Conservation (phyloP, 2,797 vertebrate species). For the Tinamus major region DNA sequence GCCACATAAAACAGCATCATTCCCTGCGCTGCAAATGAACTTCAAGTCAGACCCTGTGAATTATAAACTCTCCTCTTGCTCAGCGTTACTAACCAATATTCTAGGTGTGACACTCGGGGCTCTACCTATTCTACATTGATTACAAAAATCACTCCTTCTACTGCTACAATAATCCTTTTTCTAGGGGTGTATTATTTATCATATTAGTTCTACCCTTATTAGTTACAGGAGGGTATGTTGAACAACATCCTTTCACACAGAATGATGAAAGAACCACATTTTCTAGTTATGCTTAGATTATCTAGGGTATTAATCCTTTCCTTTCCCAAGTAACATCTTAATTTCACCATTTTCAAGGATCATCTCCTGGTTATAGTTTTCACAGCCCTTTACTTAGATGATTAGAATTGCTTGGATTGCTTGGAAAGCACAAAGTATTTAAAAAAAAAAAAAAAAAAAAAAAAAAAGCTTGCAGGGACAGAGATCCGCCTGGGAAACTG, state of each 20-base stretch:
- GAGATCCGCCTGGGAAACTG: background rate
- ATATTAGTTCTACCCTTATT: slow-evolving; percentile 63
- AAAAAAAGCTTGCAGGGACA: background rate
- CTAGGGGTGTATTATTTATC: slow-evolving; percentile 44
- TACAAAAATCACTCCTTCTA: background rate
- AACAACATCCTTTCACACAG: slow-evolving; percentile 23
- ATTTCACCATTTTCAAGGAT: slow-evolving; percentile 8
- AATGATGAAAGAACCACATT: slow-evolving; percentile 44
- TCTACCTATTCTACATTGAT: slow-evolving; percentile 64
- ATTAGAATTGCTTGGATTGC: background rate
- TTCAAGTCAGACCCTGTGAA: background rate
- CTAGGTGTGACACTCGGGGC: slow-evolving; percentile 47
- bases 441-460: background rate
- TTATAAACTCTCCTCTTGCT: background rate
- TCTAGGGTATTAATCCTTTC: slow-evolving; percentile 37
- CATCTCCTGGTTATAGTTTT: background rate
- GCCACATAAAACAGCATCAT: background rate
- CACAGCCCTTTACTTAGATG: background rate
- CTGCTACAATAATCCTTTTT: slow-evolving; percentile 30
- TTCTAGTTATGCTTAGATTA: slow-evolving; percentile 70
- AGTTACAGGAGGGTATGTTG: slow-evolving; percentile 43
- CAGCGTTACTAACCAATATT: slow-evolving; percentile 64
- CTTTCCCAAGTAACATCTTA: slow-evolving; percentile 45
- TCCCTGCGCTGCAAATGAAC: slow-evolving; percentile 15
- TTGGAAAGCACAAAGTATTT: background rate